A percentile compares a stretch with the other conserved stretches of the same genome.
These are phyloP conservation scores for Coregonus sp. DNA, from an alignment of 2,797 vertebrate genomes.

Conservation along the genomic window DNA sequence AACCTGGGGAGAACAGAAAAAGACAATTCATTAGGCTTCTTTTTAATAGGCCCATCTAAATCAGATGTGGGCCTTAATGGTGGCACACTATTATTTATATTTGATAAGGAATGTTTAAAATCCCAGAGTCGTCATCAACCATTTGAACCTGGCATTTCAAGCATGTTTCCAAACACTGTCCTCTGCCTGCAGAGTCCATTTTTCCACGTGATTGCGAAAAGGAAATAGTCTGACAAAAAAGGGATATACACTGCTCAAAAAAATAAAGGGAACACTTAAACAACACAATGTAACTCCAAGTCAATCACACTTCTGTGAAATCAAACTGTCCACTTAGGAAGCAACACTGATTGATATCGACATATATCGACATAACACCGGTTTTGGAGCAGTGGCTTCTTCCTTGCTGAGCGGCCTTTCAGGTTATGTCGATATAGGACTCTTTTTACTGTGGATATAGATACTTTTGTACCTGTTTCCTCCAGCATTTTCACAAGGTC, in stretches of 20 bases:
- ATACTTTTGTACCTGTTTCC: no score
- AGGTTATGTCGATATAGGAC: no score
- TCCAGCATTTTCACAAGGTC: no score
- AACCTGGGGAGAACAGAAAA: conserved; percentile 73
- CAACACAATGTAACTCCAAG: no score
- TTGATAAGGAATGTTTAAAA: conserved; percentile 68
- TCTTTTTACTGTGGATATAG: no score
- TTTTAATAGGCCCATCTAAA: conserved; percentile 81
- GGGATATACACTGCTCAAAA: conserved; percentile 1
- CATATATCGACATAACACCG: no score
- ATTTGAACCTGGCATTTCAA: conserved; percentile 56
- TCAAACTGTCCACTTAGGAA: no score
- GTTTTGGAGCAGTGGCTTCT: no score
- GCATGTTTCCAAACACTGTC: conserved; percentile 43
- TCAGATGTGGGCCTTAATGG: conserved; percentile 78
- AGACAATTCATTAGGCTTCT: conserved; percentile 80
- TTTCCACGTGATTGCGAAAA: conserved; percentile 49
- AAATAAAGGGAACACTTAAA: no score
- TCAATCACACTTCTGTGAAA: no score
- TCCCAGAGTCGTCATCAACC: conserved; percentile 40
- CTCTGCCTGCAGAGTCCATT: conserved; percentile 38
- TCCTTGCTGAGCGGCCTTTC: no score
- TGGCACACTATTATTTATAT: conserved; percentile 74
- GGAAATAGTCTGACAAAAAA: conserved; percentile 37
- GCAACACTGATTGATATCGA: no score